Evolutionary conservation across 2,113 vertebrate genomes (phyloP), one percentile per base, ranked within the genome.

Genomic region (Canis aureus): DNA sequence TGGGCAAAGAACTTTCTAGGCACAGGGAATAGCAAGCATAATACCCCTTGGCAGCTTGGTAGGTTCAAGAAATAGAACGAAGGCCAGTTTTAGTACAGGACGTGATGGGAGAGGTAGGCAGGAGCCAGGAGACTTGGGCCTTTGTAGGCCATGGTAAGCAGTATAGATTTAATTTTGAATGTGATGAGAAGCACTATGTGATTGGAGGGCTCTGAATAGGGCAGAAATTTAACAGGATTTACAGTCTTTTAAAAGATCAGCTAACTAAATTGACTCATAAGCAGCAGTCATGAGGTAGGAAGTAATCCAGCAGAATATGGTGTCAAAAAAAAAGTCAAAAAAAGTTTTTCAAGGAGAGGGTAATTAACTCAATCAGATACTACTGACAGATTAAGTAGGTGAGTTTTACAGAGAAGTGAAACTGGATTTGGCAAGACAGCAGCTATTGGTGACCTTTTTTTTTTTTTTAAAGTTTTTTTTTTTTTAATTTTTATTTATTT

Each of bases 161-260:
- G 9, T 78, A 11, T 91, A 35, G 84, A 60, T 84, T 96, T 94
- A 94, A 91, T 88, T 96, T 59, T 76, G 73, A 95, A 89, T 82
- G 51, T 91, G 74, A 88, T 53, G 53, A 80, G 74, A 91, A 97
- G 87, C 8, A 86, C 2, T 66, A 38, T 74, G n/a, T 93, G 53
- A 90, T 2, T 66, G 49, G 71, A 94, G 8, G n/a, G 32, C 10
- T 94, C 22, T 84, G 74, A 96, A 86, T 9, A 95, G 62, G 78
- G 35, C 10, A 83, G 51, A 83, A 20, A 38, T 29, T 73, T 11
- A 81, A 85, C 25, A 66, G 32, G 64, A 92, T 79, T 78, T 81
- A 69, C 32, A 91, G 88, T 96, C 23, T 82, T 88, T 97, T 38
- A 85, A 95, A 92, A 97, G 62, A 89, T 62, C 64, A 93, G 60